Evolutionary conservation across 2,888 invertebrate genomes (phyloP), one percentile per base, ranked within the genome.

Genomic region (Leucania comma): DNA sequence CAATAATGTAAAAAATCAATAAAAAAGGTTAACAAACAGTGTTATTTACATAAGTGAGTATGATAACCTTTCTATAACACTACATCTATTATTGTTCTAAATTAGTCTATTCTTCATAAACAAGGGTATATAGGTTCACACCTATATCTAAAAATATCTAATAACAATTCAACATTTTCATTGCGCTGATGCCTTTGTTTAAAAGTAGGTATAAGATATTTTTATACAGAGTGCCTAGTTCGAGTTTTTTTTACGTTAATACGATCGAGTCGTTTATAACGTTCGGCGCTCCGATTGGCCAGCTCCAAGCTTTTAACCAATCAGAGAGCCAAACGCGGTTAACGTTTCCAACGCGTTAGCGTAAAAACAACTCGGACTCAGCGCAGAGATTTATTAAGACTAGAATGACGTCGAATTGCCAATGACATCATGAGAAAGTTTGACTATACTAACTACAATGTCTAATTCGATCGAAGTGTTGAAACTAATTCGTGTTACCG

Each of bases 41-140:
- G 38, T 63, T 78, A 80, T 83, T 69, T 81, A 85, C 78, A 76
- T 32, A 66, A 24, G 50, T 63, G 70, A 65, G 32, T 64, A 65
- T 68, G 51, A 65, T 50, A 63, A 59, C 67, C 60, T 64, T 53
- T 75, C 71, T 80, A 77, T 72, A 58, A 71, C 57, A 63, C 82
- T 83, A 87, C 81, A 68, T 54, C 88, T 90, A 90, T 90, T 91
- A 92, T 92, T 91, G 89, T 90, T 89, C 92, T 91, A 90, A 85
- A 87, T 90, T 87, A 82, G 78, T 77, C 74, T 75, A 83, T 68
- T 84, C 82, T 75, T 85, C 66, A 71, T 68, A 81, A 84, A 83
- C 80, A 75, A 71, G 82, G 67, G 58, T 60, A 57, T 50, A 64
- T 69, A 73, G 58, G 35, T 81, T 50, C 48, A 57, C n/a, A 63